Evolutionary conservation across 2,888 invertebrate species (phyloP), one percentile per base, ranked within the genome.

Genomic region (Lamellibrachia satsuma): DNA sequence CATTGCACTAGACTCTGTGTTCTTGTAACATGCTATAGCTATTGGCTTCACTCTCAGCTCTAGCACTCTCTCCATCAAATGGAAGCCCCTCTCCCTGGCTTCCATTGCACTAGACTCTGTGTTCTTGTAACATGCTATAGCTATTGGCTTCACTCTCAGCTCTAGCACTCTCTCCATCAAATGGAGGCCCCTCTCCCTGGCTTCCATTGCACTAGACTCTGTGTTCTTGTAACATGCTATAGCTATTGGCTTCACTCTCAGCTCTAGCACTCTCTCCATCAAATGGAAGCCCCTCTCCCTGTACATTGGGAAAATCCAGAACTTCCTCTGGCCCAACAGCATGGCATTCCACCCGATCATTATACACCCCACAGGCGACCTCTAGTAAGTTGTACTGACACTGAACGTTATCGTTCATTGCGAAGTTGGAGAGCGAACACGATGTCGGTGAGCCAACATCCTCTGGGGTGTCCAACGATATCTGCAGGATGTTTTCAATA

Each of bases 401-500:
- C 75, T 75, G 75, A 11, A 75, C 4, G 75, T 75, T n/a, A 75
- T 22, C 22, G 75, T 75, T 75, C 75, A 75, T 75, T 22, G 75
- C n/a, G 75, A 75, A 75, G 22, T 75, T n/a, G 2, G 75, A 0
- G 75, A 75, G 75, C 6, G 75, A 75, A n/a, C 75, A 75, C 6
- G 75, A 75, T 22, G 75, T 75, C 75, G 75, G 75, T 6, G 75
- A 75, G 75, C 4, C 75, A 75, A 75, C 91, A 39, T 39, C 52
- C 52, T 91, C 91, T 91, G 91, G 91, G 11, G 91, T 91, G 11
- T 91, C 91, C 51, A 91, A 39, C 51, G 95, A 75, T 75, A 75
- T 75, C 75, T 75, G 75, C 75, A 75, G 75, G 75, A 75, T 75
- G 75, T 75, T 95, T 52, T 95, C 95, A 92, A 96, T 95, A 93